These are phyloP conservation scores for Heterodera filipjevi DNA, from an alignment of 2,888 invertebrate species.

Conservation along the genomic window DNA sequence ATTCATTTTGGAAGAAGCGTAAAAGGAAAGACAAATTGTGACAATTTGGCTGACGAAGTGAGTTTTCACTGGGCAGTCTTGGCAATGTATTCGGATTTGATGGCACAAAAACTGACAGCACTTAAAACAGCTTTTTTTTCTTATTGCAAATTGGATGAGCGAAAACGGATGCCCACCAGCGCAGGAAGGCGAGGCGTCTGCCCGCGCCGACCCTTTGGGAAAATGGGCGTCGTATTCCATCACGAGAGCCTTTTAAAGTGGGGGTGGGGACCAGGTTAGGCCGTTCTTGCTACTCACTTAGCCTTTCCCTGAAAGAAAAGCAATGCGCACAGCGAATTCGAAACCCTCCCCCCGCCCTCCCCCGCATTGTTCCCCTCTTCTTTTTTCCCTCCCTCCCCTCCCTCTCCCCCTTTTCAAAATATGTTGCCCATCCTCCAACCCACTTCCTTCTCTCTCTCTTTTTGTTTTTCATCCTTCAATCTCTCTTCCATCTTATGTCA, in stretches of 20 bases:
- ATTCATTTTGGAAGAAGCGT: background rate
- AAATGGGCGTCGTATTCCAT: background rate
- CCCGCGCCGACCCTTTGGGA: background rate
- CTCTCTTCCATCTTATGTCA: background rate
- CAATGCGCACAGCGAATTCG: conserved; percentile 6
- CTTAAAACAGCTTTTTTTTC: background rate
- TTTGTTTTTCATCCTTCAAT: background rate
- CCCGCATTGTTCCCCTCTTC: background rate
- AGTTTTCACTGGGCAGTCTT: background rate
- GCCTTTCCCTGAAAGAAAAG: background rate
- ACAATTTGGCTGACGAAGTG: background rate
- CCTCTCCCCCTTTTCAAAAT: background rate
- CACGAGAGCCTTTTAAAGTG: background rate
- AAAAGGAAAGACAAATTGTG: background rate
- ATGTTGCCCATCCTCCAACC: background rate
- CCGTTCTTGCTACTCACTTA: conserved; percentile 1
- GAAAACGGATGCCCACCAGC: background rate
- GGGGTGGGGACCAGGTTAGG: background rate
- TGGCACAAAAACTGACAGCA: background rate
- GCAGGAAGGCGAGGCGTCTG: background rate
- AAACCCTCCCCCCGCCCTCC: background rate
- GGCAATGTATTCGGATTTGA: background rate
- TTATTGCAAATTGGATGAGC: background rate
- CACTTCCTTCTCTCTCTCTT: background rate
- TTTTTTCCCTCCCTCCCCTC: background rate